A percentile compares a stretch with the other conserved stretches of the same genome.
Evolutionary conservation across 2,888 invertebrate species (phyloP).

Genomic region (Atherix ibis): DNA sequence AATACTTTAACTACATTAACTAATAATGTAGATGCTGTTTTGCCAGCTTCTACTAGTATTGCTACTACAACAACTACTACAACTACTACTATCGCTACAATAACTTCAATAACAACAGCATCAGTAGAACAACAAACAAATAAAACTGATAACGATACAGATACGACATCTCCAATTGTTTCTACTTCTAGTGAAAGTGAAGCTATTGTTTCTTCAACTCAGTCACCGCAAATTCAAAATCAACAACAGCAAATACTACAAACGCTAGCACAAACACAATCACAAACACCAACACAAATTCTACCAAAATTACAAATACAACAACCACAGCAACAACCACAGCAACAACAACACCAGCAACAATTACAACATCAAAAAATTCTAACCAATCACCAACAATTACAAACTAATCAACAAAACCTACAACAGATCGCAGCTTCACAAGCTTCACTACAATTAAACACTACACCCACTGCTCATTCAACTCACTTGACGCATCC

Average conservation of each 20-base stretch:
- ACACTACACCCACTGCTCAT: too few relatives aligned
- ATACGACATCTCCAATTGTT: constrained; percentile 1
- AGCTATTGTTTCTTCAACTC: constrained; percentile 1
- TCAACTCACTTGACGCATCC: too few relatives aligned
- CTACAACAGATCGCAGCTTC: too few relatives aligned
- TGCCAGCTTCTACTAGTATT: too few relatives aligned
- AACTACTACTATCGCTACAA: constrained; percentile 4
- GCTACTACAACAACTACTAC: not conserved
- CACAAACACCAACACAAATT: constrained; percentile 23
- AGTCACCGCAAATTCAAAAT: not conserved
- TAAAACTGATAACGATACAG: constrained; percentile 2
- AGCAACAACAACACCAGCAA: constrained; percentile 18
- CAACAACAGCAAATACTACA: constrained; percentile 32
- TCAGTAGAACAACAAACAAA: constrained; percentile 1
- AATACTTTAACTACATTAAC: too few relatives aligned
- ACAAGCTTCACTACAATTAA: constrained; percentile 17
- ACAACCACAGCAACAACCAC: constrained; percentile 15
- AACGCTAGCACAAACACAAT: constrained; percentile 10
- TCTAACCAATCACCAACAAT: too few relatives aligned
- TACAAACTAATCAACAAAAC: too few relatives aligned
- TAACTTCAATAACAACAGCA: constrained; percentile 8
- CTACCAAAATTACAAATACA: constrained; percentile 19
- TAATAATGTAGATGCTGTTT: too few relatives aligned
- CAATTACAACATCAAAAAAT: constrained; percentile 9
- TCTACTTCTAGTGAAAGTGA: constrained; percentile 3